Base-by-base conservation (phyloP, 1,140 invertebrate genomes). In the Hormaphis cornu region DNA sequence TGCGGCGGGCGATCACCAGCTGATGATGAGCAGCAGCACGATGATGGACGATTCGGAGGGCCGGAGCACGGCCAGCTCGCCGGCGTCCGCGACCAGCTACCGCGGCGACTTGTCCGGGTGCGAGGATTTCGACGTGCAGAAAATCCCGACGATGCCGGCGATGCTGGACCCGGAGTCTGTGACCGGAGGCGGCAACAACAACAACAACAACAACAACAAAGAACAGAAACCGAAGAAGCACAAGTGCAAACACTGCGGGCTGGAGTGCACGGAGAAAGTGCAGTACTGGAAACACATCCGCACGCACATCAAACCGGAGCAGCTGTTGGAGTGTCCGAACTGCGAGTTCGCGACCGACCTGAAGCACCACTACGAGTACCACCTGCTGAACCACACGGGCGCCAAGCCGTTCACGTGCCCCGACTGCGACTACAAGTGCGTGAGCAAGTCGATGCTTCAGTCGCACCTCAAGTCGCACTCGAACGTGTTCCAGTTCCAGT, bases 391-490 rank as follows among this genome's bases (percentile, higher is more conserved):
- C 77, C 97, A 99, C 77, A 86, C 89, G 73, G 93, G 94, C 8
- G 90, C 89, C 0, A 99, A 99, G 75, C 97, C 97, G 0, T 99
- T 94, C 81, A 93, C 95, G 76, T 99, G 97, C 78, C 81, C 84
- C 56, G 89, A 95, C 74, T 97, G 94, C 78, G 83, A 84, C 14
- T 98, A 97, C 75, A 85, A 87, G 0, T 99, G 97, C 76, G 96
- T 99, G 3, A 99, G 98, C 80, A 98, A 99, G 77, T 98, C 95
- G 0, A 99, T 99, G 97, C 81, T 99, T 12, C 98, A 97, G 76
- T 97, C 93, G 0, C 97, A 99, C 75, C 84, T 97, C 74, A 99
- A 99, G 77, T 97, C 93, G 0, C 97, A 99, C 78, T 97, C 94
- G 0, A 95, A 92, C 71, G 81, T 98, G 0, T 98, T 98, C 75